Percentiles rank a stretch among this genome's conserved stretches.
Conservation (phyloP, 92 coral and sea anemone species). For the Phymanthus crucifer region DNA sequence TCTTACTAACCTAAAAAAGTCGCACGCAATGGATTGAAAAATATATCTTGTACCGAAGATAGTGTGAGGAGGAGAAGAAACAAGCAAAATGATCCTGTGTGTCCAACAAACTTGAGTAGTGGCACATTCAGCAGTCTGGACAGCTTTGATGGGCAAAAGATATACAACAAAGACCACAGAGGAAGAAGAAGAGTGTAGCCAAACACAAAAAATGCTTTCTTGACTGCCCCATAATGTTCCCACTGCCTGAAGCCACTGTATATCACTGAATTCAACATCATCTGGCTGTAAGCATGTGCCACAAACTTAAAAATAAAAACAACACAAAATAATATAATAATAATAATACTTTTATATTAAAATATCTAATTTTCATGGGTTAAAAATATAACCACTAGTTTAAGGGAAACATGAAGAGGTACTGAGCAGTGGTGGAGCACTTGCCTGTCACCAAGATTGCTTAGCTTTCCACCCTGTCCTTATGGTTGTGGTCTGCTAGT, state of each 20-base stretch:
- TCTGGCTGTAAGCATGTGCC: constrained; percentile 91
- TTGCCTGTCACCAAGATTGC: no score
- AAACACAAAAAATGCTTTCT: constrained; percentile 38
- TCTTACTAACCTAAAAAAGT: constrained; percentile 40
- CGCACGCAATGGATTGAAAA: constrained; percentile 43
- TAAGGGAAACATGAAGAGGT: no score
- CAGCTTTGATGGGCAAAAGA: constrained; percentile 52
- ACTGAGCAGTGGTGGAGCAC: no score
- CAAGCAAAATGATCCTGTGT: constrained; percentile 62
- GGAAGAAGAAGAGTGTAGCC: constrained; percentile 62
- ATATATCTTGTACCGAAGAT: constrained; percentile 74
- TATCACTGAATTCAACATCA: constrained; percentile 80
- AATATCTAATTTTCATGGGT: no score
- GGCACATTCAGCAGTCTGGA: constrained; percentile 56
- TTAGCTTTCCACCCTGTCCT: no score
- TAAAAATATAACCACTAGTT: no score
- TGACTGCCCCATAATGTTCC: constrained; percentile 41
- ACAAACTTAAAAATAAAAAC: constrained; percentile 61
- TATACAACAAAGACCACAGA: constrained; percentile 48
- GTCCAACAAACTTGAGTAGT: constrained; percentile 73
- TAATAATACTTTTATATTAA: no score
- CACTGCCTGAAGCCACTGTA: constrained; percentile 54
- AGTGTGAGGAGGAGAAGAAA: constrained; percentile 64
- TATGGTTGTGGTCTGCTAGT: no score
- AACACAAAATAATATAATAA: neutral